Base-by-base conservation (phyloP, 2,888 invertebrate genomes). In the Xanthorhoe designata region DNA sequence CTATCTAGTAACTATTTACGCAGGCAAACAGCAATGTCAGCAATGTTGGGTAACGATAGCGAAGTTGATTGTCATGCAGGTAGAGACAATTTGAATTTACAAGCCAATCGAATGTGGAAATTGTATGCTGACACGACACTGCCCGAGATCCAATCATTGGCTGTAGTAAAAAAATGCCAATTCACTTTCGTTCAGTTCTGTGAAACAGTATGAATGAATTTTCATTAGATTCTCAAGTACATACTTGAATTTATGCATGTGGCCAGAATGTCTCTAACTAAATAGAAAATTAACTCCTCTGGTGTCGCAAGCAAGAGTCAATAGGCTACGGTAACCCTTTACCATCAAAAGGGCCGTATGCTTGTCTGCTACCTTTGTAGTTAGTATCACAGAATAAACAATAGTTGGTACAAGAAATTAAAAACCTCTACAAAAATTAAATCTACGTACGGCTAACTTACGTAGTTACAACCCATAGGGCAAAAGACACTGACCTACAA, bases 401-500 rank as follows among this genome's bases (percentile, higher is more conserved):
- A 24, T 24, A 24, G 4, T 3, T n/a, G n/a, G n/a, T n/a, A n/a
- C n/a, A n/a, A n/a, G n/a, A 3, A 5, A 0, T 35, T 9, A 35
- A 35, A 35, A n/a, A n/a, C n/a, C 35, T 2, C 6, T 35, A 35
- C 6, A 1, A 5, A 6, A 6, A 35, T 35, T 1, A 1, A 4
- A 42, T 42, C 38, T 13, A 42, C 38, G 13, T 13, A 42, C 13
- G 35, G 13, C 17, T 17, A 7, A 0, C 10, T 19, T 35, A 47
- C 9, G 24, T 29, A 50, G 29, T 42, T 5, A 19, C 18, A 10
- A 51, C 42, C 50, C 15, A 42, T 50, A 59, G 51, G 59, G 51
- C 42, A 64, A 68, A 56, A 53, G 50, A 58, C 64, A 61, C 51
- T 68, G 64, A 68, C 64, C 69, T 65, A 67, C 66, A 72, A 71